A percentile compares a stretch with the other conserved stretches of the same genome.
Conservation (phyloP, 2,797 vertebrate species). For the Helicolenus hilgendorfi region DNA sequence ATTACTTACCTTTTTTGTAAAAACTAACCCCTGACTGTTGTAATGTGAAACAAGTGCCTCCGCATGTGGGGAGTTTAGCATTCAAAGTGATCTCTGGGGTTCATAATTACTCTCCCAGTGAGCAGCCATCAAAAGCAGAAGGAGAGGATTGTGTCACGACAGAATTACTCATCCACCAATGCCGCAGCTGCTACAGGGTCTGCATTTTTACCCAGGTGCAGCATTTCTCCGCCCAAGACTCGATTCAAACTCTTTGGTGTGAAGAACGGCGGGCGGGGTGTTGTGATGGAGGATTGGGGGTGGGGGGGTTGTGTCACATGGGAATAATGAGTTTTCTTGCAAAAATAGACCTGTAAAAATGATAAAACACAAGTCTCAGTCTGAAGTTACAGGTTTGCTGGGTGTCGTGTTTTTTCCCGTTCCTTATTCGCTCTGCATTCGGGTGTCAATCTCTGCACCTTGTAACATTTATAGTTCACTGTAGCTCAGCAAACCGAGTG, state of each 20-base stretch:
- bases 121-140: constrained; percentile 74
- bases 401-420: constrained; percentile 38
- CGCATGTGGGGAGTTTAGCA: constrained; percentile 58
- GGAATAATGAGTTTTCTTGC: constrained; percentile 31
- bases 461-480: constrained; percentile 52
- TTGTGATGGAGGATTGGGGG: background rate
- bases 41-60: constrained; percentile 51
- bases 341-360: constrained; percentile 42
- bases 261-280: constrained; percentile 20
- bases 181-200: constrained; percentile 43
- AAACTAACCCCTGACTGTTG: constrained; percentile 38
- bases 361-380: background rate
- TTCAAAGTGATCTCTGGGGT: constrained; percentile 75
- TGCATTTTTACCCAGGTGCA: constrained; percentile 52
- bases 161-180: constrained; percentile 65
- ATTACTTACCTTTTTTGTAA: constrained; percentile 12
- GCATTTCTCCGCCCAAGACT: constrained; percentile 29
- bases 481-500: constrained; percentile 13
- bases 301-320: background rate
- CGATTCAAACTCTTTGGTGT: constrained; percentile 38
- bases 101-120: constrained; percentile 83
- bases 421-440: constrained; percentile 45
- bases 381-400: constrained; percentile 30
- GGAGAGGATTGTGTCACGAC: constrained; percentile 75
- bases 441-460: constrained; percentile 29